A percentile compares a stretch with the other conserved stretches of the same genome.
Conservation (phyloP, 2,113 vertebrate species). For the Dromiciops gliroides region DNA sequence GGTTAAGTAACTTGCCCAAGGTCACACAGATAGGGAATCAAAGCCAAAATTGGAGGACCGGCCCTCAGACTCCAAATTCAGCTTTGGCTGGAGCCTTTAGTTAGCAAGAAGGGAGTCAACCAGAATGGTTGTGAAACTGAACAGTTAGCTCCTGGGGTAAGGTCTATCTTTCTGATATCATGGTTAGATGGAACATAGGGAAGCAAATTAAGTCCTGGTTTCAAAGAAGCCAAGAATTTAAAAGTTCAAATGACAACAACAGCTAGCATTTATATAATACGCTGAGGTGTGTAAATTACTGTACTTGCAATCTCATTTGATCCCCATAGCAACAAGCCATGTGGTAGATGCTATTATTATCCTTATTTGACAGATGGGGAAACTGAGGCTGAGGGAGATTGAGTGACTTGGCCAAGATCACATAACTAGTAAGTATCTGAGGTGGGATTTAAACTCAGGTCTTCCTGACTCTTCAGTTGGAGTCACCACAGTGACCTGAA, state of each 20-base stretch:
- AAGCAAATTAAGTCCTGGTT: neutral
- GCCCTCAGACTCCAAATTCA: neutral
- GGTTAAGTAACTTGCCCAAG: neutral
- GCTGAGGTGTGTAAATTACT: too few species aligned
- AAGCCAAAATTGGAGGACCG: neutral
- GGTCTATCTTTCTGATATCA: neutral
- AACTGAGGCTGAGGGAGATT: too few species aligned
- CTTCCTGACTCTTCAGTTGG: too few species aligned
- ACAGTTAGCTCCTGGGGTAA: neutral
- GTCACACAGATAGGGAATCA: neutral
- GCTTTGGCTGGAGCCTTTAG: neutral
- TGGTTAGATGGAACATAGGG: neutral
- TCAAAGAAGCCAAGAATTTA: neutral
- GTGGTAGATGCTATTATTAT: too few species aligned
- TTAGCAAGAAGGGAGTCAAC: neutral
- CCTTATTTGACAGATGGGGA: too few species aligned
- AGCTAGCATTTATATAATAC: too few species aligned
- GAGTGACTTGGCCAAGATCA: too few species aligned
- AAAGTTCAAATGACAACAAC: neutral
- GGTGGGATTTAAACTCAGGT: too few species aligned
- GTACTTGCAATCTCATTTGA: too few species aligned
- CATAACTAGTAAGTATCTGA: too few species aligned
- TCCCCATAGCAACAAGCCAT: too few species aligned
- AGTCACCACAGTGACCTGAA: too few species aligned
- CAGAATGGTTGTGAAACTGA: neutral